Base-by-base conservation (phyloP, 1,140 invertebrate species). In the Leptinotarsa undecemlineata region DNA sequence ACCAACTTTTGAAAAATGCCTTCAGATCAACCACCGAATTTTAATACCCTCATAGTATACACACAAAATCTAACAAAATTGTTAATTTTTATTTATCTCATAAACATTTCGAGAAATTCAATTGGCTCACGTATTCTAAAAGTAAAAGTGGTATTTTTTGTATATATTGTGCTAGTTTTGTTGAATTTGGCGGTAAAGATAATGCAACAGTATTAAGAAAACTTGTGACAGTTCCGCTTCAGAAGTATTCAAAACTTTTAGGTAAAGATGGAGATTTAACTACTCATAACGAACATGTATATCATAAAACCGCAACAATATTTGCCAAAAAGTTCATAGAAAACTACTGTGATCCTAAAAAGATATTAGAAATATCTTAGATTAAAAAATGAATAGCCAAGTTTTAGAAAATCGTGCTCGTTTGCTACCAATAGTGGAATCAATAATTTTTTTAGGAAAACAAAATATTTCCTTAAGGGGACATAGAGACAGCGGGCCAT, bases 381-480 rank as follows among this genome's bases (percentile, higher is more conserved):
- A 69, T 48, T 14, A 2, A 8, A 4, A 47, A 13, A 15, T 48
- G 57, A 19, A 6, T 3, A 71, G 48, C 26, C 74, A 71, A 47
- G 23, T 71, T 6, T n/a, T 19, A 23, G 48, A 75, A 51, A 75
- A 75, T 48, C 47, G 74, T 26, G 48, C 71, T 17, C 11, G 48
- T 14, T 11, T 75, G 5, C n/a, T 23, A 66, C 68, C 74, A 48
- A 75, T 75, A 15, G 64, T 75, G 26, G 23, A 71, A 57, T 47
- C 68, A 47, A 64, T 75, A 47, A 71, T 71, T 42, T 75, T 64
- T 66, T 61, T 62, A 17, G 74, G 61, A 13, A n/a, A 21, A 5
- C 74, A 75, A 75, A 72, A 72, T 67, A 75, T 75, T 66, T 48
- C 61, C 4, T 63, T 74, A 42, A 6, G 68, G 42, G 61, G 68